Conservation (phyloP, 2,113 vertebrate species). For the Euleptes europaea region DNA sequence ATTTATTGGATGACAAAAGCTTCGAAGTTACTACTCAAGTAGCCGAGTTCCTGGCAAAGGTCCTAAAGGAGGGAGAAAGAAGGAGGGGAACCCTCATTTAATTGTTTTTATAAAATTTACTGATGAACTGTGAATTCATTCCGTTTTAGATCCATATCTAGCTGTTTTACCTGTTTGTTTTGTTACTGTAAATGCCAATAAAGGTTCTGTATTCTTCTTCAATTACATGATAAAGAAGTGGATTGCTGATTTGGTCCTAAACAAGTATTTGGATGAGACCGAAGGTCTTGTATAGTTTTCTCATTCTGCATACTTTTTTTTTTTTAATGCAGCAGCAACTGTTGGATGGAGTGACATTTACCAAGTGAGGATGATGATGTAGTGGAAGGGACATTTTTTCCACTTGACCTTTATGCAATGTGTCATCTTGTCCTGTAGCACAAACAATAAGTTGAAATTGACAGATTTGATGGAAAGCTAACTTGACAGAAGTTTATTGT, state of each 20-base stretch:
- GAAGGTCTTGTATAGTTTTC: neutral
- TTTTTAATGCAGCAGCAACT: slow-evolving; percentile 41
- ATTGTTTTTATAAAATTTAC: too few relatives aligned
- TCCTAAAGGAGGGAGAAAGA: too few relatives aligned
- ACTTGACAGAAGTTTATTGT: slow-evolving; percentile 59
- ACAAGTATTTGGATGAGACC: neutral
- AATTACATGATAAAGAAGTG: neutral
- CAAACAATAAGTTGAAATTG: slow-evolving; percentile 57
- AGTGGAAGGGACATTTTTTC: slow-evolving; percentile 73
- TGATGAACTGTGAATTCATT: too few relatives aligned
- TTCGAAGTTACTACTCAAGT: too few relatives aligned
- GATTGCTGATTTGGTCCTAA: neutral
- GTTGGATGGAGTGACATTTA: slow-evolving; percentile 73
- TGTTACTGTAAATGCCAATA: too few relatives aligned
- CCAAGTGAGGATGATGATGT: slow-evolving; percentile 55
- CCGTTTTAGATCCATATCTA: too few relatives aligned
- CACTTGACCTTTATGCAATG: slow-evolving; percentile 75
- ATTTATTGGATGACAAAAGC: too few relatives aligned
- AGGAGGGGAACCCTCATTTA: too few relatives aligned
- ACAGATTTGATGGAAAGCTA: slow-evolving; percentile 61
- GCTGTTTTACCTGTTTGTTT: too few relatives aligned
- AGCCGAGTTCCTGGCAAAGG: too few relatives aligned
- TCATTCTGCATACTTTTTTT: slow-evolving; percentile 30
- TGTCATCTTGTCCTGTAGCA: slow-evolving; percentile 53
- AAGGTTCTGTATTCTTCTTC: too few relatives aligned